phyloP scores from a whole-genome alignment of 2,888 invertebrate genomes.

The Drosophila neonasuta region DNA sequence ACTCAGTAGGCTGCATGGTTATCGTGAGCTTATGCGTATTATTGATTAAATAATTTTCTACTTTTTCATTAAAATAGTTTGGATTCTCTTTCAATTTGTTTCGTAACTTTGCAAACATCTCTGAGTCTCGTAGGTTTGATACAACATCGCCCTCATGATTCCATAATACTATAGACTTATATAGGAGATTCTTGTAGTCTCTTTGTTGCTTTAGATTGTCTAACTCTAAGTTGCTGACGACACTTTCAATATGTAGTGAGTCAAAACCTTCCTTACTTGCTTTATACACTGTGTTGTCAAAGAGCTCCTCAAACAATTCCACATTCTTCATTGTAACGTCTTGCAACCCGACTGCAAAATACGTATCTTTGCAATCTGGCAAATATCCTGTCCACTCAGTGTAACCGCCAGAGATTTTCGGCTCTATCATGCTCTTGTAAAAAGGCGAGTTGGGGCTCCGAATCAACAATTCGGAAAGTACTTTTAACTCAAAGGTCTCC shows the following conservation, averaged over 20 bases:
- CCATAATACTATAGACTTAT: conserved; percentile 91
- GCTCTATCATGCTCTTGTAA: conserved; percentile 93
- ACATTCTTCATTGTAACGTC: conserved; percentile 90
- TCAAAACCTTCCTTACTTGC: conserved; percentile 91
- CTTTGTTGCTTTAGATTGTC: conserved; percentile 90
- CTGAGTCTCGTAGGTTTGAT: conserved; percentile 87
- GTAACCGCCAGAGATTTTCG: conserved; percentile 94
- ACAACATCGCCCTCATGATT: conserved; percentile 92
- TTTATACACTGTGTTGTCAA: conserved; percentile 88
- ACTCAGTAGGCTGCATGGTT: conserved; percentile 92
- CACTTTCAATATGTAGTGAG: conserved; percentile 90
- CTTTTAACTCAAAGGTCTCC: conserved; percentile 89
- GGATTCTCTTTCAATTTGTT: conserved; percentile 85
- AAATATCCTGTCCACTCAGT: conserved; percentile 92
- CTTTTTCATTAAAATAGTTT: conserved; percentile 86
- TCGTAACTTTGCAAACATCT: conserved; percentile 86
- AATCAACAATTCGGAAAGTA: conserved; percentile 90
- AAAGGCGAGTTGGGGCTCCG: conserved; percentile 95
- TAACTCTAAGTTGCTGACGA: conserved; percentile 93
- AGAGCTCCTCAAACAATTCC: conserved; percentile 86
- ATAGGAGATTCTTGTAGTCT: conserved; percentile 89
- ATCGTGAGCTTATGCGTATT: conserved; percentile 92
- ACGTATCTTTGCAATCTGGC: conserved; percentile 89
- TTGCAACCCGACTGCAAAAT: conserved; percentile 93
- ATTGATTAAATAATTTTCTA: conserved; percentile 89